Base-by-base conservation (phyloP, 2,888 invertebrate genomes). In the Cataglyphis cursor region DNA sequence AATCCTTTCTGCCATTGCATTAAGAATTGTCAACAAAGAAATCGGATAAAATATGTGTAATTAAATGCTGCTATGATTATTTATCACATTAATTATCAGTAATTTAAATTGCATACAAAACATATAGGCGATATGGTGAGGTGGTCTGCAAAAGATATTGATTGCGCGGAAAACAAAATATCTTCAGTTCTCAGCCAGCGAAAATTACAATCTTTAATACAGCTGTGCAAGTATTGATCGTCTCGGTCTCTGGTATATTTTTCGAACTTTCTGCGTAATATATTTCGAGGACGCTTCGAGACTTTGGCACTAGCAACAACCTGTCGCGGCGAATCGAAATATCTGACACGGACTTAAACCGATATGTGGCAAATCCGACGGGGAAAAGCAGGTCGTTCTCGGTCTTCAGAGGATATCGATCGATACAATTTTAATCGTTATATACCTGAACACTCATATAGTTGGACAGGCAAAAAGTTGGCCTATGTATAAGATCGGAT, bases 401-500 rank as follows among this genome's bases (percentile, higher is more conserved):
- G 24, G 1, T 28, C 75, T 51, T 62, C 66, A 66, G 62, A 66
- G 62, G 64, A 75, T 73, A 48, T 48, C 44, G 74, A 72, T 87
- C 82, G 72, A 65, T 86, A 64, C n/a, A 35, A 57, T 82, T 28
- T 48, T 57, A 65, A 78, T 64, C 64, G 82, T 24, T 35, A 51
- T 51, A 80, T 80, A 70, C 44, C 35, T 48, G 59, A 83, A 59
- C 18, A 72, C 48, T 38, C 57, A 64, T 70, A 80, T 51, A 70
- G 75, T 35, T 6, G 76, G 80, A 82, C 57, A 62, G 81, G 86
- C 87, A 83, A 88, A 89, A 90, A 72, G 87, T 90, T 48, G 65
- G 64, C 86, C 64, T 62, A 70, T 61, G 64, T 74, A 76, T 82
- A 85, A 87, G 89, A 91, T 92, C 89, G 91, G 90, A 91, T 91